Base-by-base conservation (phyloP, 2,113 vertebrate species). In the Corythornis cristatus region DNA sequence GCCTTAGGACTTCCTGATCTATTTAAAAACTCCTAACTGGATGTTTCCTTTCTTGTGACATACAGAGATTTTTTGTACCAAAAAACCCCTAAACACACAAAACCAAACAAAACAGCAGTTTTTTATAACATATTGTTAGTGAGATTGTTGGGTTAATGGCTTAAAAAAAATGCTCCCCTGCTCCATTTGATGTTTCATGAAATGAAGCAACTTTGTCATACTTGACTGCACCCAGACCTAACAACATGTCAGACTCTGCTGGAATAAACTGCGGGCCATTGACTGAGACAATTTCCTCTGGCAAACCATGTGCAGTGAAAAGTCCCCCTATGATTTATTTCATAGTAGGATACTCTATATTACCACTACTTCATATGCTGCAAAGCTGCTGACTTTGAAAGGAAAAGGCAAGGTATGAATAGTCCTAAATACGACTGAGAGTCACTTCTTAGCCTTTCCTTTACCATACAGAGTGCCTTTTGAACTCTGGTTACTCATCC, bases 141-240 rank as follows among this genome's bases (percentile, higher is more conserved):
- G 57, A 91, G 62, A 90, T 71, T 94, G 76, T 73, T 74, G 96
- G 86, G 67, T 90, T 96, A 98, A 97, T 95, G 97, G 89, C 43
- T 94, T 89, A 84, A 88, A 94, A 85, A 91, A 74, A 81, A 72
- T 14, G 45, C 95, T 91, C 51, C 17, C 33, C 45, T 91, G 85
- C 84, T 84, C 70, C 87, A 87, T 96, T 96, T 93, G 76, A 88
- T 43, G 60, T 74, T 71, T 75, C 85, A 53, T 92, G 94, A 95
- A 95, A 96, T 93, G 95, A 95, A 96, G 89, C 61, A 94, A 92
- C 58, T 73, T 89, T 45, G 77, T 90, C 80, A 87, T 89, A 87
- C 90, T 94, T 94, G 85, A 76, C 73, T 90, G 90, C 73, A 64
- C 92, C 91, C 75, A 90, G 54, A 65, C 40, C 56, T 66, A 88